Evolutionary conservation across 1,140 invertebrate species (phyloP).

Genomic region (Eueides isabella): DNA sequence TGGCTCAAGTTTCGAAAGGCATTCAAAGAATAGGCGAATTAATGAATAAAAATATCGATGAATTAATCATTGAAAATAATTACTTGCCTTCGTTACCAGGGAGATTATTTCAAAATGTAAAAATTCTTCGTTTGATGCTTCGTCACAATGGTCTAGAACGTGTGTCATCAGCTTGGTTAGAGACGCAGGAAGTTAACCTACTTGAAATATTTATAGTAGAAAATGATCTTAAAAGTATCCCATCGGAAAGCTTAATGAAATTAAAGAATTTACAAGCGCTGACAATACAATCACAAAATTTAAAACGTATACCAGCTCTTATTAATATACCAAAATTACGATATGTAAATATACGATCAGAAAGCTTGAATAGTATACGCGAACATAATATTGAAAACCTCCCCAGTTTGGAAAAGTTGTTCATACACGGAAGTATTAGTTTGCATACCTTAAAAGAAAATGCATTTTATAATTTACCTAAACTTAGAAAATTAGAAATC

Average conservation of each 20-base stretch:
- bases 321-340: slow-evolving; percentile 85
- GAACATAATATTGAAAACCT: slow-evolving; percentile 88
- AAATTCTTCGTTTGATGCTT: slow-evolving; percentile 90
- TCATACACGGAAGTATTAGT: slow-evolving; percentile 86
- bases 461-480: slow-evolving; percentile 88
- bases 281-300: slow-evolving; percentile 88
- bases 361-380: slow-evolving; percentile 86
- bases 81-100: slow-evolving; percentile 91
- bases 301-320: slow-evolving; percentile 88
- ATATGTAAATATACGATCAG: slow-evolving; percentile 87
- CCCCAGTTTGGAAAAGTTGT: slow-evolving; percentile 88
- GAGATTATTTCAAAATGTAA: slow-evolving; percentile 88
- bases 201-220: slow-evolving; percentile 93
- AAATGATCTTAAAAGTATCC: slow-evolving; percentile 89
- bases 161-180: slow-evolving; percentile 90
- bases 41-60: slow-evolving; percentile 88
- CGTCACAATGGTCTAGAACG: slow-evolving; percentile 92
- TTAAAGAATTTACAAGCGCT: slow-evolving; percentile 90
- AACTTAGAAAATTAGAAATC: slow-evolving; percentile 88
- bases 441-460: slow-evolving; percentile 87
- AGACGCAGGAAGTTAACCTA: slow-evolving; percentile 88
- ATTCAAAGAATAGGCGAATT: slow-evolving; percentile 87
- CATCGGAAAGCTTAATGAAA: slow-evolving; percentile 89
- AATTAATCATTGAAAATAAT: slow-evolving; percentile 93
- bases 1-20: slow-evolving; percentile 88